phyloP scores from a whole-genome alignment of 2,888 invertebrate genomes.

The Tachina grossa region DNA sequence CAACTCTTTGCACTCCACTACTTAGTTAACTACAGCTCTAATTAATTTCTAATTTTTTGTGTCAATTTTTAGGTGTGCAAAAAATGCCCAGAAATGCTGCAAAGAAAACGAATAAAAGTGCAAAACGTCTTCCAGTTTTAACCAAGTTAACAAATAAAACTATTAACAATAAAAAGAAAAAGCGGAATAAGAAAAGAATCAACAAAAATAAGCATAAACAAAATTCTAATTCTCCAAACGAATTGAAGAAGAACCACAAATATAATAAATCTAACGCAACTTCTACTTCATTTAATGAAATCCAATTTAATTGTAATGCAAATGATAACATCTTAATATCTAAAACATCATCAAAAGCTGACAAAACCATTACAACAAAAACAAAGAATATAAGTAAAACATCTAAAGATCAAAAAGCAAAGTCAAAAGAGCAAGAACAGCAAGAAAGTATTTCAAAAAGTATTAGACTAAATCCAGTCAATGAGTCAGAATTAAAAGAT shows the following conservation, averaged over 20 bases:
- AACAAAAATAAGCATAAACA: slow-evolving; percentile 44
- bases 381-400: slow-evolving; percentile 5
- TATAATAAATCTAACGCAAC: slow-evolving; percentile 30
- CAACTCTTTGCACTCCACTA: neutral
- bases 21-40: neutral
- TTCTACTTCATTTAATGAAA: slow-evolving; percentile 28
- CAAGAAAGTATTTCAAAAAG: slow-evolving; percentile 22
- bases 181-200: slow-evolving; percentile 48
- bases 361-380: slow-evolving; percentile 5
- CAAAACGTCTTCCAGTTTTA: slow-evolving; percentile 79
- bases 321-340: slow-evolving; percentile 42
- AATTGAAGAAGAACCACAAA: slow-evolving; percentile 39
- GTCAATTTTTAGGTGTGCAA: slow-evolving; percentile 74
- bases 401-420: neutral
- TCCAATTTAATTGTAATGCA: slow-evolving; percentile 43
- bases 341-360: neutral
- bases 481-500: slow-evolving; percentile 4
- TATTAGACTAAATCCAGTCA: slow-evolving; percentile 5
- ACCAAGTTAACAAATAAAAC: slow-evolving; percentile 65
- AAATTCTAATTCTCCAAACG: slow-evolving; percentile 35
- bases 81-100: slow-evolving; percentile 82
- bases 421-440: slow-evolving; percentile 30
- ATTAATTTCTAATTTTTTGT: neutral
- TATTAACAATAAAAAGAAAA: slow-evolving; percentile 66
- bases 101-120: slow-evolving; percentile 80